These are phyloP conservation scores for Ceratothoa steindachneri DNA, from an alignment of 2,888 invertebrate species.

Conservation along the genomic window DNA sequence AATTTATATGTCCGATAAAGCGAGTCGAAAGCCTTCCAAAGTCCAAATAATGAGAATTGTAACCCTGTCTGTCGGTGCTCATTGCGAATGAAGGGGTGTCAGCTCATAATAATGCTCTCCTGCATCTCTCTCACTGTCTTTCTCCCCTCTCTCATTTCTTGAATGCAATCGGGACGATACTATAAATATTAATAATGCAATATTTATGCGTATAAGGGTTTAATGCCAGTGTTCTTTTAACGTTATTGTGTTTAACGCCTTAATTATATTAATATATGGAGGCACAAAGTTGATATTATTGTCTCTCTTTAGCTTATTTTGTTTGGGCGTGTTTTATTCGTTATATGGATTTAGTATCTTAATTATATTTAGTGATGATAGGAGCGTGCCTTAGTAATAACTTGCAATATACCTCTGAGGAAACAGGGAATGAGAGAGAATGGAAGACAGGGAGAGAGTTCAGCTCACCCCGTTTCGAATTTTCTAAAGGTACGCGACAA, in stretches of 20 bases:
- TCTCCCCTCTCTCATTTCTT: too few relatives aligned
- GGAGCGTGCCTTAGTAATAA: too few relatives aligned
- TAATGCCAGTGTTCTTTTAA: neutral
- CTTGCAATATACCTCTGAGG: neutral
- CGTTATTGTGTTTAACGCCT: neutral
- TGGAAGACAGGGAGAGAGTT: neutral
- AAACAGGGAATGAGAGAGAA: neutral
- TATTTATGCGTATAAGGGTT: neutral
- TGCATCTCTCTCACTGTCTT: neutral
- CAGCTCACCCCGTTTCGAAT: too few relatives aligned
- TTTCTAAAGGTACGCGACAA: too few relatives aligned
- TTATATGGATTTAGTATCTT: neutral
- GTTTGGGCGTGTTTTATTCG: neutral
- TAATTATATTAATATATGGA: neutral
- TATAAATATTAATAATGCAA: constrained; percentile 8
- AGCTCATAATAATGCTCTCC: neutral
- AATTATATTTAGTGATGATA: neutral
- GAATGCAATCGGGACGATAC: too few relatives aligned
- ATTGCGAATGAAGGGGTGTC: neutral
- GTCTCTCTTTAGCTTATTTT: neutral
- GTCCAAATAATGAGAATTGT: constrained; percentile 7
- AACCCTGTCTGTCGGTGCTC: neutral
- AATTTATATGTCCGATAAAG: constrained; percentile 7
- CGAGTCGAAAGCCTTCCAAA: constrained; percentile 8
- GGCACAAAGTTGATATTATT: neutral